Conservation (phyloP, 2,113 vertebrate genomes). For the Macaca mulatta region DNA sequence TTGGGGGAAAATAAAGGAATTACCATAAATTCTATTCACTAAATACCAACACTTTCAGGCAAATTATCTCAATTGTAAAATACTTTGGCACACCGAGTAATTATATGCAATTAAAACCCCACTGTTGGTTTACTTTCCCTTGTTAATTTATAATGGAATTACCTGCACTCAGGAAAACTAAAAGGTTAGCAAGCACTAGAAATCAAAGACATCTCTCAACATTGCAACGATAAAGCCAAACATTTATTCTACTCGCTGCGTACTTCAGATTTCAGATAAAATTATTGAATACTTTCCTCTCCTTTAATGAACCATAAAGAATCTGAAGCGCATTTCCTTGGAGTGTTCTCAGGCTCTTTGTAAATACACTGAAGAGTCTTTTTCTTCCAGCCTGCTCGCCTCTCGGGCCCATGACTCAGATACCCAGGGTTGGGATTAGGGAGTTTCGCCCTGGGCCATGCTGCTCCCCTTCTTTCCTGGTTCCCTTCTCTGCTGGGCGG, state of each 20-base stretch:
- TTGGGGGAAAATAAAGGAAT: conserved; percentile 82
- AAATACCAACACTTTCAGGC: conserved; percentile 81
- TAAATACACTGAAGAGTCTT: neutral
- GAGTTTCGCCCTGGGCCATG: neutral
- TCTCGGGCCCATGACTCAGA: neutral
- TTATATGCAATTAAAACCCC: conserved; percentile 79
- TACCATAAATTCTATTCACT: conserved; percentile 79
- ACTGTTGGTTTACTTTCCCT: conserved; percentile 69
- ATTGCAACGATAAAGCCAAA: conserved; percentile 62
- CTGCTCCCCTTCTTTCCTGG: neutral
- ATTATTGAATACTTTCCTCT: conserved; percentile 62
- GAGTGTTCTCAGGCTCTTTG: conserved; percentile 55
- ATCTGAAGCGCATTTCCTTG: conserved; percentile 63
- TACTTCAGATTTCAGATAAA: conserved; percentile 68
- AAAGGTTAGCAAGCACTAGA: conserved; percentile 73
- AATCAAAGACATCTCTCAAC: conserved; percentile 76
- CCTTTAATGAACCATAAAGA: conserved; percentile 56
- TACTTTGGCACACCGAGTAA: conserved; percentile 78
- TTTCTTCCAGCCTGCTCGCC: neutral
- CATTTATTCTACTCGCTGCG: neutral
- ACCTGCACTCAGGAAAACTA: conserved; percentile 74
- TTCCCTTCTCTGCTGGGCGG: neutral
- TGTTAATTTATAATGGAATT: conserved; percentile 80
- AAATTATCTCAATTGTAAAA: conserved; percentile 83
- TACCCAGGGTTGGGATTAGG: neutral